These are phyloP conservation scores for Aleiodes testaceus DNA, from an alignment of 2,888 invertebrate genomes.

Conservation along the genomic window DNA sequence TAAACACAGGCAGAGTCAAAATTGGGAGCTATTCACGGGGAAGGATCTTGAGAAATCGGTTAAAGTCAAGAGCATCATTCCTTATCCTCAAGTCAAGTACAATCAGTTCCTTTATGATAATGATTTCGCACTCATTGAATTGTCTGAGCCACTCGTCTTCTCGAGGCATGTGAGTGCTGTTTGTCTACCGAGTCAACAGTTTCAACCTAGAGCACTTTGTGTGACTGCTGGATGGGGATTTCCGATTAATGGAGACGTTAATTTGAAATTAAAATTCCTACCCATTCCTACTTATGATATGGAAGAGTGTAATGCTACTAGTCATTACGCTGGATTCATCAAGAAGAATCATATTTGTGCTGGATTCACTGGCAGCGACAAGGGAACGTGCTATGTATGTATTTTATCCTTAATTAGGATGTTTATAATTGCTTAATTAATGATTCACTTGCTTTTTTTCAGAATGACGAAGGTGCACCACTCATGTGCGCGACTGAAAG, in stretches of 20 bases:
- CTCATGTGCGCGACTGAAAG: constrained; percentile 77
- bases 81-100: constrained; percentile 77
- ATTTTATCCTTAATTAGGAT: no score
- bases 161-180: constrained; percentile 76
- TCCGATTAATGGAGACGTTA: constrained; percentile 67
- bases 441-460: constrained; percentile 54
- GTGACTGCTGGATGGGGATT: constrained; percentile 78
- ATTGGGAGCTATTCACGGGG: constrained; percentile 67
- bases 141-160: constrained; percentile 74
- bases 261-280: constrained; percentile 74
- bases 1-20: constrained; percentile 63
- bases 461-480: constrained; percentile 81
- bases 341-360: constrained; percentile 78
- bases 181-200: constrained; percentile 74
- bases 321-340: constrained; percentile 77
- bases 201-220: constrained; percentile 75
- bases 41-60: constrained; percentile 63
- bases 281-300: constrained; percentile 75
- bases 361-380: constrained; percentile 75
- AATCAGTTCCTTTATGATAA: constrained; percentile 76
- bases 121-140: constrained; percentile 76
- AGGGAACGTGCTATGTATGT: constrained; percentile 78
- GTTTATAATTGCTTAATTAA: not conserved
- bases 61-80: constrained; percentile 73
- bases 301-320: constrained; percentile 77